These are phyloP conservation scores for Cryptus armator DNA, from an alignment of 2,888 invertebrate genomes.

Conservation along the genomic window DNA sequence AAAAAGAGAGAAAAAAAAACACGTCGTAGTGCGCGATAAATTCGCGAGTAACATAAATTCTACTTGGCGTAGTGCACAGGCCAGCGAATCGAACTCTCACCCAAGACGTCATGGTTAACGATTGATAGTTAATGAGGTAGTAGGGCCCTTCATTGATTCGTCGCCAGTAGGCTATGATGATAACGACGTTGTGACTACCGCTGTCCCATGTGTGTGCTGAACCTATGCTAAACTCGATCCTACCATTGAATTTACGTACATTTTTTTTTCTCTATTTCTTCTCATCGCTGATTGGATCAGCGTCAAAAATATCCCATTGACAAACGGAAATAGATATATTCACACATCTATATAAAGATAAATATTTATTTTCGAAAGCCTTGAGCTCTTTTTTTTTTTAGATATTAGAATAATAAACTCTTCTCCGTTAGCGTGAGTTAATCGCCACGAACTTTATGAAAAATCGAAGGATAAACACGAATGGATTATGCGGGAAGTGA, in stretches of 20 bases:
- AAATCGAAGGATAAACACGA: not conserved
- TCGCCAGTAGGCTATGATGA: constrained; percentile 53
- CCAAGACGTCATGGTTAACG: constrained; percentile 62
- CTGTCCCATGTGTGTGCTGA: constrained; percentile 12
- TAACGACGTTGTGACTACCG: constrained; percentile 50
- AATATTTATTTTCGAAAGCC: not conserved
- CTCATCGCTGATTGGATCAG: constrained; percentile 39
- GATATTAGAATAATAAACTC: not conserved
- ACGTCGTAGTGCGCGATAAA: not conserved
- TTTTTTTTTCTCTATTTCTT: not conserved
- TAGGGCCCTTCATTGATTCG: constrained; percentile 61
- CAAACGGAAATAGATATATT: not conserved
- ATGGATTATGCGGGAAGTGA: constrained; percentile 20
- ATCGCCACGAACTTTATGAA: not conserved
- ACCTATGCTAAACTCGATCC: constrained; percentile 6
- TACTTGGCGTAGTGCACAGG: not conserved
- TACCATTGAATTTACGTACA: constrained; percentile 15
- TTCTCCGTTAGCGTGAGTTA: not conserved
- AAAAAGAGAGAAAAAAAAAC: not conserved
- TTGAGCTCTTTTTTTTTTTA: constrained; percentile 29
- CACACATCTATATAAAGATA: not conserved
- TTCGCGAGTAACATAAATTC: not conserved
- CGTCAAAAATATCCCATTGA: constrained; percentile 51
- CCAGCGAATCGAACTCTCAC: constrained; percentile 61
- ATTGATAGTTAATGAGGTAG: constrained; percentile 64